Evolutionary conservation across 2,113 vertebrate species (phyloP).

Genomic region (Spheniscus mendiculus): DNA sequence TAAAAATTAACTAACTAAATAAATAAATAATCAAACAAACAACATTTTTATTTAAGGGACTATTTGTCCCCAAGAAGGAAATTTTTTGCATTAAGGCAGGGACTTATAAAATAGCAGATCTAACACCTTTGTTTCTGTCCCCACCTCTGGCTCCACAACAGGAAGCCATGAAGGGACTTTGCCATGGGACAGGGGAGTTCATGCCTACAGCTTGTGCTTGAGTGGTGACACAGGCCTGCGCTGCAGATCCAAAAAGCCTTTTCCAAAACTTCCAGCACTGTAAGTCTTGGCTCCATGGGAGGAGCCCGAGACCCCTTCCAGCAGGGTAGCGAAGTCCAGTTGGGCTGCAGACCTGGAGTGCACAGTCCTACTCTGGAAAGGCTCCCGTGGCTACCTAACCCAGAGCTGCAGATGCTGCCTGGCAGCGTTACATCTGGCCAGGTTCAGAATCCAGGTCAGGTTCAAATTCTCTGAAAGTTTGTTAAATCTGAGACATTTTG

Average conservation of each 20-base stretch:
- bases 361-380: background rate
- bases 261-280: background rate
- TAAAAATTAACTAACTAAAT: too few species aligned
- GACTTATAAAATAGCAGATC: background rate
- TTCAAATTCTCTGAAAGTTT: slow-evolving; percentile 26
- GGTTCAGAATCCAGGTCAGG: slow-evolving; percentile 20
- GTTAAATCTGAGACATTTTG: slow-evolving; percentile 32
- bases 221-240: background rate
- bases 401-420: background rate
- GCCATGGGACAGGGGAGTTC: background rate
- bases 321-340: background rate
- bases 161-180: background rate
- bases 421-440: background rate
- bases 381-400: background rate
- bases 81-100: background rate
- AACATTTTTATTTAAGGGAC: background rate
- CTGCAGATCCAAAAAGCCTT: background rate
- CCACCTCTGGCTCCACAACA: background rate
- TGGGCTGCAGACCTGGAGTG: background rate
- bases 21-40: too few species aligned
- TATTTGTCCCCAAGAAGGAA: background rate
- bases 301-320: background rate
- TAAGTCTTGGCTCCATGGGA: background rate
- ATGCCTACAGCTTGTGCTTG: background rate
- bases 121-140: background rate